These are phyloP conservation scores for Orcinus orca DNA, from an alignment of 2,113 vertebrate genomes.

Conservation along the genomic window DNA sequence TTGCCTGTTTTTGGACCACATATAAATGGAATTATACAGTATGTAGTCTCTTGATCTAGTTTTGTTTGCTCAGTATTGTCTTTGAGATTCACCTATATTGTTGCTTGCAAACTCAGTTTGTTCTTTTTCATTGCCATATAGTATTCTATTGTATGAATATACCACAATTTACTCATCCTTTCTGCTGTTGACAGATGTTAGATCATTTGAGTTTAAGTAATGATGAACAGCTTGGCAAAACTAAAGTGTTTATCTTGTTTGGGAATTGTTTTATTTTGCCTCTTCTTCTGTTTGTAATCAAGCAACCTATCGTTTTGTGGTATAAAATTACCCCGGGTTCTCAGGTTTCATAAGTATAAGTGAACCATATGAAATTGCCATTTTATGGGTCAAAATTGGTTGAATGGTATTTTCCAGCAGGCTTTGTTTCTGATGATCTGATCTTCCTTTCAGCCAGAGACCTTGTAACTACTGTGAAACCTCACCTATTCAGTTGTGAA, in stretches of 20 bases:
- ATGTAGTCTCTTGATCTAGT: not conserved
- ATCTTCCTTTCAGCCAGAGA: not conserved
- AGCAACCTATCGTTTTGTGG: not conserved
- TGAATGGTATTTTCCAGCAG: slow-evolving; percentile 43
- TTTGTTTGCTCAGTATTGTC: not conserved
- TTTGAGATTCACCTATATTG: not conserved
- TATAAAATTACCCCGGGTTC: not conserved
- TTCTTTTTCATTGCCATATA: not conserved
- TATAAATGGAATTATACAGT: not conserved
- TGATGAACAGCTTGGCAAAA: not conserved
- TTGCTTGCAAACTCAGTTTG: not conserved
- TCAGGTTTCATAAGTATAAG: slow-evolving; percentile 18
- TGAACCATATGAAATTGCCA: not conserved
- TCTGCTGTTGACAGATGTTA: not conserved
- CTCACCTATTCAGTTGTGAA: not conserved
- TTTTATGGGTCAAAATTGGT: not conserved
- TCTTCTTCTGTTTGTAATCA: slow-evolving; percentile 5
- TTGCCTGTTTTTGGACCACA: not conserved
- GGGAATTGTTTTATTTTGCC: not conserved
- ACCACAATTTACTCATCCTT: not conserved
- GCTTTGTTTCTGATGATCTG: not conserved
- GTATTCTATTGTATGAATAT: not conserved
- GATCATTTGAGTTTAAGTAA: slow-evolving; percentile 6
- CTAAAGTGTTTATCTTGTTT: not conserved
- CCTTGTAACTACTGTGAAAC: slow-evolving; percentile 4